Percentiles rank a stretch among this genome's conserved stretches.
Evolutionary conservation across 2,113 vertebrate genomes (phyloP).

Genomic region (Xenotilapia caudafasciata): DNA sequence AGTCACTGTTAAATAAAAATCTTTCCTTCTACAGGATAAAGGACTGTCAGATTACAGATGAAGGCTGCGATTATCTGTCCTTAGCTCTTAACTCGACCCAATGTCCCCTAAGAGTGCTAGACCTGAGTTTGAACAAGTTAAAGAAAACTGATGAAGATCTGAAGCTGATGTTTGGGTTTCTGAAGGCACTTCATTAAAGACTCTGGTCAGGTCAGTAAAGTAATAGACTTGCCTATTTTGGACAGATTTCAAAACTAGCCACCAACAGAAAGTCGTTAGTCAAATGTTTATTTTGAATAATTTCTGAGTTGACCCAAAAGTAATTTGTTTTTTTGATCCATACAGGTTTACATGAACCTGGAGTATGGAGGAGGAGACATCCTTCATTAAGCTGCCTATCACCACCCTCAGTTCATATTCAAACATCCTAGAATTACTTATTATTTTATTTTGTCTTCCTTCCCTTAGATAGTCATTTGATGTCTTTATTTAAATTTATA

Average conservation of each 20-base stretch:
- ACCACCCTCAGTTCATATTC: not conserved
- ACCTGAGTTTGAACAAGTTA: not conserved
- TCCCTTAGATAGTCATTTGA: not conserved
- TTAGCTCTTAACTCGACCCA: not conserved
- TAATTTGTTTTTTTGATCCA: not conserved
- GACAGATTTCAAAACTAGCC: not conserved
- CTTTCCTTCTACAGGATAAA: not conserved
- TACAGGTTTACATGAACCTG: not conserved
- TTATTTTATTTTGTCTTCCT: not conserved
- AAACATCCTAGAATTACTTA: not conserved
- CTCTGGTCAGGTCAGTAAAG: not conserved
- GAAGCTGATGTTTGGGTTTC: not conserved
- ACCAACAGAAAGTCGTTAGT: not conserved
- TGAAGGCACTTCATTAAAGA: not conserved
- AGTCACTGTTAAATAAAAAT: not conserved
- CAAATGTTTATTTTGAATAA: not conserved
- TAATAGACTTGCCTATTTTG: not conserved
- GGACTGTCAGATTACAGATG: not conserved
- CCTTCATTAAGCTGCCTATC: not conserved
- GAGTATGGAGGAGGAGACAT: not conserved
- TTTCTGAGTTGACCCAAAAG: not conserved
- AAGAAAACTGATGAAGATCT: not conserved
- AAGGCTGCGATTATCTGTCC: not conserved
- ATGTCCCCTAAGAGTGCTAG: not conserved
- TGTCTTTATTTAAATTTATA: not conserved